Base-by-base conservation (phyloP, 2,888 invertebrate genomes). In the Drosophila cognata region DNA sequence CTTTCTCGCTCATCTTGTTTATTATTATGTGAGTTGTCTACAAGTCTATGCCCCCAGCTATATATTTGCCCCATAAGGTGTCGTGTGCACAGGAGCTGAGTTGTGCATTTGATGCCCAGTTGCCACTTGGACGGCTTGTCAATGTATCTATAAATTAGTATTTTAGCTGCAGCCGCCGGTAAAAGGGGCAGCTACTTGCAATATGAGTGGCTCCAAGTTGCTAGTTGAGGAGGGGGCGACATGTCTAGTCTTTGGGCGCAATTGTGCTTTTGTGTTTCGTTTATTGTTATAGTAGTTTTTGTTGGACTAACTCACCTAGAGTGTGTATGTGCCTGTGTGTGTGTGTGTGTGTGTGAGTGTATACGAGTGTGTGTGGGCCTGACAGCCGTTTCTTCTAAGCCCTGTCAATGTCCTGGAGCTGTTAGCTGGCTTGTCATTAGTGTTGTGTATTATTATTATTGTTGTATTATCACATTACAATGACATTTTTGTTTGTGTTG, bases 131-230 rank as follows among this genome's bases (percentile, higher is more conserved):
- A 79, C 77, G 72, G 77, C 69, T 71, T 84, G 87, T 88, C 87
- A 86, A 90, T 88, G 89, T 90, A 90, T 90, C 87, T 90, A 88
- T 88, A 90, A 88, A 83, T 90, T 88, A 88, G 84, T 88, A 88
- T 90, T 88, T 88, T 88, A 86, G 77, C 90, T 87, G 70, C 74
- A 71, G 71, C 71, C 76, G 69, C 59, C 77, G 67, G 77, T 56
- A 41, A 58, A 55, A 25, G 73, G 66, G 63, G 50, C 77, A 73
- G 74, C 68, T 81, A 71, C 79, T 74, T 77, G 60, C 77, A 69
- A 77, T 88, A 88, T 90, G 74, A 81, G 89, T 88, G 87, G 72
- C 74, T 41, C 66, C 68, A 29, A 29, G 33, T 59, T 48, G 21
- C 25, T 18, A 25, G 35, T 16, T 16, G 10, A n/a, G 50, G 38